Evolutionary conservation across 2,888 invertebrate species (phyloP), one percentile per base, ranked within the genome.

Genomic region (Shargacucullia verbasci): DNA sequence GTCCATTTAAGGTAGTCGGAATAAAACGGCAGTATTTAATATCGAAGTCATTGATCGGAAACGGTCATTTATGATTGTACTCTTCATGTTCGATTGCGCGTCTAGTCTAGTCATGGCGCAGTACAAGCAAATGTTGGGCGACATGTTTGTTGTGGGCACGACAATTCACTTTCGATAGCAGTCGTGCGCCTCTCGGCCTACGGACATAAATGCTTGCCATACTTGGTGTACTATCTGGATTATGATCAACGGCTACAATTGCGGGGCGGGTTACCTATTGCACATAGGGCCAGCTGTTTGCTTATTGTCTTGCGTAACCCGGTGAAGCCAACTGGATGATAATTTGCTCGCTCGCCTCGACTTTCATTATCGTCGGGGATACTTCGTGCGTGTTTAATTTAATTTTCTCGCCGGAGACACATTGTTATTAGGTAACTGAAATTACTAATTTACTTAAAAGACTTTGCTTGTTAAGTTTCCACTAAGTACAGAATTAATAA

Each of bases 381-480:
- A 85, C 84, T 84, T 92, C 91, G 92, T 91, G 92, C 92, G 89
- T 91, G 84, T 80, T 88, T 88, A 88, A 92, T 91, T 88, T 82
- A 83, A 88, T 86, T 90, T 89, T 86, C 84, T 87, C 84, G 85
- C 76, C 66, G 68, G 70, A 81, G 82, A 80, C 76, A 79, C 75
- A 76, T 68, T 76, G 79, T 86, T 70, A 29, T 29, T 29, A 78
- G 69, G 81, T 66, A 82, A 85, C 73, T 76, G 44, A 73, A 79
- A 76, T 80, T 80, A 76, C 64, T 74, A 76, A 83, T 78, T 76
- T 73, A 66, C 63, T 63, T 59, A 67, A 79, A 81, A 72, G 61
- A 70, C 64, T 60, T 47, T 50, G 45, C 41, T 60, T 46, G 47
- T 59, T 64, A 33, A 48, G 58, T 55, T 63, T 50, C 40, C 15